These are phyloP conservation scores for Epizoanthus fatuus DNA, from an alignment of 92 coral and sea anemone species.

Conservation along the genomic window DNA sequence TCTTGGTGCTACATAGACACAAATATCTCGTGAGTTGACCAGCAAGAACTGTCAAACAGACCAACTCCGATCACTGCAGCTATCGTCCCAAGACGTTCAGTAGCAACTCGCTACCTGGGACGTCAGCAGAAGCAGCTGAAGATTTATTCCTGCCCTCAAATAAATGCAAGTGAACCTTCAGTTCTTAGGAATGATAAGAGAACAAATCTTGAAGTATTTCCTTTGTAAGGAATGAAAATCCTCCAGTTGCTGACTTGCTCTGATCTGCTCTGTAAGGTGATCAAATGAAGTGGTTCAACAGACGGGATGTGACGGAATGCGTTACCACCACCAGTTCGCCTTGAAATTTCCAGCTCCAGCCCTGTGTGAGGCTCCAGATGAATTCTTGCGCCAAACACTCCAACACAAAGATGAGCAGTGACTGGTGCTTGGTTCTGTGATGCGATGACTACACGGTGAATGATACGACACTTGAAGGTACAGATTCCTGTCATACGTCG, in stretches of 20 bases:
- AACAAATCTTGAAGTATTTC: background rate
- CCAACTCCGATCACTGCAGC: background rate
- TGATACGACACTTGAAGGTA: background rate
- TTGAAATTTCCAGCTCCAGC: background rate
- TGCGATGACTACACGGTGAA: constrained; percentile 4
- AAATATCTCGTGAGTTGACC: constrained; percentile 7
- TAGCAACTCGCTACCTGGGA: background rate
- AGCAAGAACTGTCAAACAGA: background rate
- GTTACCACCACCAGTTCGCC: background rate
- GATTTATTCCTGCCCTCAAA: background rate
- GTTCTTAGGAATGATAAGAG: background rate
- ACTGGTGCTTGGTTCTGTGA: background rate
- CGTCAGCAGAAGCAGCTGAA: too few species aligned
- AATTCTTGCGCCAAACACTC: constrained; percentile 15
- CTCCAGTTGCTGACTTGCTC: background rate
- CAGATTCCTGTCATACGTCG: constrained; percentile 29
- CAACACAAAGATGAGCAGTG: background rate
- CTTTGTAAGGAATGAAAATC: background rate
- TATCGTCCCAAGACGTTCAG: background rate
- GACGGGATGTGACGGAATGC: constrained; percentile 11
- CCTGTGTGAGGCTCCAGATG: background rate
- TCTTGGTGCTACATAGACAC: background rate
- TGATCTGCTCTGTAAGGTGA: background rate
- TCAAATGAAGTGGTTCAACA: background rate
- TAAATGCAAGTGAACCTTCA: background rate